Conservation (phyloP, 2,113 vertebrate species). For the Pavo muticus region DNA sequence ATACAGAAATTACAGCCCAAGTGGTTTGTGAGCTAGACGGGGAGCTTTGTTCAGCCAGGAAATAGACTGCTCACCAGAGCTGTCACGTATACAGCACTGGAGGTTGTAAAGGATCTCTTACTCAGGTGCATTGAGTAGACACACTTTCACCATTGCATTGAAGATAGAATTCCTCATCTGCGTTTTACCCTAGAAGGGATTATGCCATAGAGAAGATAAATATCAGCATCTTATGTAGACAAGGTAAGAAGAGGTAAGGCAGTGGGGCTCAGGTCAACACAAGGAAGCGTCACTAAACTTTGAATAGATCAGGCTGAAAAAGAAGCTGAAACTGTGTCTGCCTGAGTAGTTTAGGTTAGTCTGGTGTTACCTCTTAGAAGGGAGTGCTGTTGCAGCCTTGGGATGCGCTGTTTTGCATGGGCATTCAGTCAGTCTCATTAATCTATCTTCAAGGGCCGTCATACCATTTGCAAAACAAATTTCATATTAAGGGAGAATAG, state of each 20-base stretch:
- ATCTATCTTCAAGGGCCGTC: neutral
- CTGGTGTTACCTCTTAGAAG: neutral
- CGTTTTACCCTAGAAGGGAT: neutral
- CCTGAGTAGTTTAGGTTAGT: neutral
- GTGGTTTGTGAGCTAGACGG: neutral
- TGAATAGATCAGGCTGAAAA: neutral
- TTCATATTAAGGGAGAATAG: neutral
- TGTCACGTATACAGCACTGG: neutral
- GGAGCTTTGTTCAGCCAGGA: neutral
- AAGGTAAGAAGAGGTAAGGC: neutral
- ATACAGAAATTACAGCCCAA: neutral
- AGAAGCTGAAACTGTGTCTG: neutral
- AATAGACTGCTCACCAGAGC: neutral
- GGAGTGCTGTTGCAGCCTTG: neutral
- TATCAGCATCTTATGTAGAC: neutral
- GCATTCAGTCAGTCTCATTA: neutral
- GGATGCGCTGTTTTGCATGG: neutral
- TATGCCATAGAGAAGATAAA: neutral
- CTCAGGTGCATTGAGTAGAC: neutral
- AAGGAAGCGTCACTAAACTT: neutral
- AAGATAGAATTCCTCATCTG: neutral
- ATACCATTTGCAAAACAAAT: neutral
- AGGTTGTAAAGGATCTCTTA: neutral
- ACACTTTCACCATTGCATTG: neutral
- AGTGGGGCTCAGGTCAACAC: neutral